Base-by-base conservation (phyloP, 2,113 vertebrate species). In the Hippocampus barbouri region DNA sequence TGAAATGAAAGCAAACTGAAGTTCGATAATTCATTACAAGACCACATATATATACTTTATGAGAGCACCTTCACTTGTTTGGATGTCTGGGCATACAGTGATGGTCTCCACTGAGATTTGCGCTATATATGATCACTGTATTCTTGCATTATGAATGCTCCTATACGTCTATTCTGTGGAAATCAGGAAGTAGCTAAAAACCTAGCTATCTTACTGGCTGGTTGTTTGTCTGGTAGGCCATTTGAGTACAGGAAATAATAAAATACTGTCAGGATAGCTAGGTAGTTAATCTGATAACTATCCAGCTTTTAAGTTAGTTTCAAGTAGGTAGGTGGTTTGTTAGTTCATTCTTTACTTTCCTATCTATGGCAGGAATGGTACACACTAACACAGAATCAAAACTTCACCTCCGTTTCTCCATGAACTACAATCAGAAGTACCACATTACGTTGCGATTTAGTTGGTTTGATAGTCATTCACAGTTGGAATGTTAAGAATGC, bases 11-110 rank as follows among this genome's bases (percentile, higher is more conserved):
- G 53, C 7, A 71, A 80, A 80, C 77, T 80, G 86, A 89, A 87
- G 75, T 75, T 88, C 66, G 65, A 83, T 88, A 77, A 87, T 89
- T 88, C 79, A 87, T 79, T 30, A 34, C 6, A 23, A 68, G 57
- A 71, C 67, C 68, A 73, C 68, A 73, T 73, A 45, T 38, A 20
- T 21, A 57, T 75, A 64, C 59, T 54, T 68, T 72, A 56, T 15
- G n/a, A 56, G 43, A 70, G 34, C 41, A 68, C 45, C 25, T 16
- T 25, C 40, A 40, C 20, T 64, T 21, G n/a, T 41, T 18, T 64
- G 61, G 20, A 41, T 10, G 20, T 41, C 61, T 2, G 38, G 20
- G 38, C 12, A 41, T 43, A 41, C 5, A 43, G 38, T 14, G 21
- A 21, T 43, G 40, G 38, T 43, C 21, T 9, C 38, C 5, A 43